Evolutionary conservation across 2,113 vertebrate genomes (phyloP).

Genomic region (Amphiprion percula): DNA sequence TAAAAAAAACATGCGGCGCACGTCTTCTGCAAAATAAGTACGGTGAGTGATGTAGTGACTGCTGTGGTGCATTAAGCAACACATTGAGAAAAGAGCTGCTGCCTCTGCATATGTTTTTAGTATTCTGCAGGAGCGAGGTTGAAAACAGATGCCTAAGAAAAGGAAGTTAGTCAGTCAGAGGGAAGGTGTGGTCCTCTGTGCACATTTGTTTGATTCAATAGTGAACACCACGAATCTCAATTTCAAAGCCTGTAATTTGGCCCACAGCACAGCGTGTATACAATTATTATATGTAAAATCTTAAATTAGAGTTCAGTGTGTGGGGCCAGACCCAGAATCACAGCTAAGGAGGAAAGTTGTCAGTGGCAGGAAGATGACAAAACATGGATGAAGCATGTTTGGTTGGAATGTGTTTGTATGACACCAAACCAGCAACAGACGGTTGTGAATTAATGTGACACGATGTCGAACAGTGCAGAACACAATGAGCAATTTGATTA

Average conservation of each 20-base stretch:
- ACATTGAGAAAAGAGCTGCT: slow-evolving; percentile 53
- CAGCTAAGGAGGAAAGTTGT: slow-evolving; percentile 27
- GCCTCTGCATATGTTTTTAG: slow-evolving; percentile 61
- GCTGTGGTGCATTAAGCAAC: slow-evolving; percentile 43
- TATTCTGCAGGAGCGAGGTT: slow-evolving; percentile 32
- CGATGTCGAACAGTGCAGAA: slow-evolving; percentile 4
- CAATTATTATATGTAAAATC: slow-evolving; percentile 64
- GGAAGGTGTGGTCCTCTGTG: slow-evolving; percentile 25
- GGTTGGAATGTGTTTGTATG: not conserved
- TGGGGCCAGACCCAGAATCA: slow-evolving; percentile 35
- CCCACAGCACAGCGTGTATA: slow-evolving; percentile 54
- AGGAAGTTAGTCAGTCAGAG: slow-evolving; percentile 26
- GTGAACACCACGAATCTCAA: not conserved
- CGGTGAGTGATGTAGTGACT: slow-evolving; percentile 38
- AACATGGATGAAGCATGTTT: slow-evolving; percentile 8
- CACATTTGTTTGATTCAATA: not conserved
- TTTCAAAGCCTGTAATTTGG: slow-evolving; percentile 48
- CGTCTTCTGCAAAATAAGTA: slow-evolving; percentile 25
- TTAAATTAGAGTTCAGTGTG: slow-evolving; percentile 61
- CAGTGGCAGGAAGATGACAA: slow-evolving; percentile 16
- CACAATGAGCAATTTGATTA: slow-evolving; percentile 9
- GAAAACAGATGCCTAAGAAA: slow-evolving; percentile 50
- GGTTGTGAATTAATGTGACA: slow-evolving; percentile 10
- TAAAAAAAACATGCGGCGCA: slow-evolving; percentile 29
- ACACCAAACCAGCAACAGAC: not conserved